Evolutionary conservation across 2,888 invertebrate genomes (phyloP), one percentile per base, ranked within the genome.

Genomic region (Gibbula magus): DNA sequence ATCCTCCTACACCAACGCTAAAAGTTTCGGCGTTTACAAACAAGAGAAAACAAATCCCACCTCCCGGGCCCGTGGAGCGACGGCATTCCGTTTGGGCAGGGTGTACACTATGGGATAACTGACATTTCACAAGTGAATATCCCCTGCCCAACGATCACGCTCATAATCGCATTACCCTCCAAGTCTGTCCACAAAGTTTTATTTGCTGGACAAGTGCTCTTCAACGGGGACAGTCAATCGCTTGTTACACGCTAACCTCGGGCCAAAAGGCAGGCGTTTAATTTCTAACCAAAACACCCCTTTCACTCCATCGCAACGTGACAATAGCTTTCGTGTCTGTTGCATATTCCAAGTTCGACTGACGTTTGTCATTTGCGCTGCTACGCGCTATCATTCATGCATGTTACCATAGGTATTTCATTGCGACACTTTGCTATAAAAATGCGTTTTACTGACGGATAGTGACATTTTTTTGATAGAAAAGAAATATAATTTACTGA

Each of bases 51-150:
- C 75, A 75, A 75, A 75, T 75, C 75, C 29, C 25, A 32, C 52
- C 25, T 75, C 32, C 53, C 39, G 25, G 54, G 53, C 25, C 54
- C 32, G 53, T 8, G 18, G 54, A 54, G 29, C 25, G 75, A 75
- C 52, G 54, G 54, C 75, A 75, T 29, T 32, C 16, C n/a, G 53
- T 53, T 25, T 53, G 54, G 75, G 54, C 25, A 53, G 54, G 29
- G 75, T 75, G 75, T 75, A 75, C 52, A 13, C 75, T 75, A 18
- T 35, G 52, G 75, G 54, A 75, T 75, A 75, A 54, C 75, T 75
- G 52, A 54, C 75, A 52, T 75, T 75, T 52, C 75, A 75, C 54
- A 54, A 75, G 75, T 75, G 75, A 52, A 75, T 75, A n/a, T 75
- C 75, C 18, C 25, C 75, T 32, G 75, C 52, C 29, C 54, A 54